phyloP scores from a whole-genome alignment of 1,140 invertebrate species.

The Riptortus pedestris region DNA sequence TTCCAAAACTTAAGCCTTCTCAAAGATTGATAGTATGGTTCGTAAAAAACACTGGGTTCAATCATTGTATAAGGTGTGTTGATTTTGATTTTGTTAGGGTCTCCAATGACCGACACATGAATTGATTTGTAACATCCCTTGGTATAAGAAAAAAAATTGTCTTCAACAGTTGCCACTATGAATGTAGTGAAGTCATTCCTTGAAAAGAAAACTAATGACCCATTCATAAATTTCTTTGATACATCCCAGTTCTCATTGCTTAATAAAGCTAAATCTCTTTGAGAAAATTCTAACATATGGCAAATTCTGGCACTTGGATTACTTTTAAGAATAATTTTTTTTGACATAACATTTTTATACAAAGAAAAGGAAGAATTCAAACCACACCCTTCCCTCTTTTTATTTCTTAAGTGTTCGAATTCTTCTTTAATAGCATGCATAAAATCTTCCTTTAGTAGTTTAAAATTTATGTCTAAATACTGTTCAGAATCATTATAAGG shows the following conservation, averaged over 20 bases:
- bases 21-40: slow-evolving; percentile 54
- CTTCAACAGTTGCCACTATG: slow-evolving; percentile 52
- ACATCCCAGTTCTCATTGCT: slow-evolving; percentile 34
- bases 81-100: slow-evolving; percentile 36
- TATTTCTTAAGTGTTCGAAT: slow-evolving; percentile 28
- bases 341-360: slow-evolving; percentile 8
- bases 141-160: slow-evolving; percentile 41
- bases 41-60: slow-evolving; percentile 55
- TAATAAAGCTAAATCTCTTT: neutral
- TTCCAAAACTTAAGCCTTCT: slow-evolving; percentile 47
- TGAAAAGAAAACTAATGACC: slow-evolving; percentile 61
- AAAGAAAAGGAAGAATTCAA: neutral
- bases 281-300: slow-evolving; percentile 29
- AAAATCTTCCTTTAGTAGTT: slow-evolving; percentile 43
- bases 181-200: slow-evolving; percentile 53
- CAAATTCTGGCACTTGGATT: slow-evolving; percentile 32
- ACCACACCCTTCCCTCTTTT: neutral
- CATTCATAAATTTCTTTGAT: slow-evolving; percentile 54
- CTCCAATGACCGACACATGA: slow-evolving; percentile 38
- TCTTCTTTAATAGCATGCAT: slow-evolving; percentile 38
- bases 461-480: slow-evolving; percentile 43
- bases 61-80: slow-evolving; percentile 47
- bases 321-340: slow-evolving; percentile 44
- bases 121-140: slow-evolving; percentile 43
- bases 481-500: slow-evolving; percentile 38